These are phyloP conservation scores for Enteromius thamalakanensis DNA, from an alignment of 2,797 vertebrate genomes.

Conservation along the genomic window DNA sequence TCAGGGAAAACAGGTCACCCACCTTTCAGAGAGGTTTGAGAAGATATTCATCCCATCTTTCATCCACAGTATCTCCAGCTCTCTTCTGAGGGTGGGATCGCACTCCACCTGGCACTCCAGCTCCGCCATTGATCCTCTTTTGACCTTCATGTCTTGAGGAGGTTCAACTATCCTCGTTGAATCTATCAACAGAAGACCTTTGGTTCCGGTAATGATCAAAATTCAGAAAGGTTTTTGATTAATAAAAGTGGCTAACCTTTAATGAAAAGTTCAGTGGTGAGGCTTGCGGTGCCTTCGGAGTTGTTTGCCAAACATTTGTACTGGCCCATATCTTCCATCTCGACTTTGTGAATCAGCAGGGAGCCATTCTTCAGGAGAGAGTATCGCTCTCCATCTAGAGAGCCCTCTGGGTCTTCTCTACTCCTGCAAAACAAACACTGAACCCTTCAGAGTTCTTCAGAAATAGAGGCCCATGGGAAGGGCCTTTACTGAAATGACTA, in stretches of 20 bases:
- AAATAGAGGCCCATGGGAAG: conserved; percentile 46
- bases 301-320: conserved; percentile 87
- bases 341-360: conserved; percentile 78
- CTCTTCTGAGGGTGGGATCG: conserved; percentile 79
- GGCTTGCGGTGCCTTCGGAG: conserved; percentile 75
- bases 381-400: conserved; percentile 70
- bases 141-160: conserved; percentile 78
- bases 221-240: conserved; percentile 6
- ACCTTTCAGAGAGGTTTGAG: conserved; percentile 80
- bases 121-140: conserved; percentile 77
- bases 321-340: conserved; percentile 81
- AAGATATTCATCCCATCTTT: conserved; percentile 76
- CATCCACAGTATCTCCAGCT: conserved; percentile 73
- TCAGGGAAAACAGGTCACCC: conserved; percentile 32
- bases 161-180: conserved; percentile 80
- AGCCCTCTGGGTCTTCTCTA: conserved; percentile 55
- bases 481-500: conserved; percentile 46
- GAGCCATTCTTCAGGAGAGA: conserved; percentile 77
- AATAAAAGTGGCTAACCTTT: conserved; percentile 74
- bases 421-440: conserved; percentile 56
- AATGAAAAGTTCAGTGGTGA: conserved; percentile 85
- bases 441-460: conserved; percentile 46
- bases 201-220: conserved; percentile 1
- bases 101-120: conserved; percentile 82
- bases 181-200: conserved; percentile 70